A percentile compares a stretch with the other conserved stretches of the same genome.
These are phyloP conservation scores for Monoplex corrugatus DNA, from an alignment of 2,888 invertebrate genomes.

Conservation along the genomic window DNA sequence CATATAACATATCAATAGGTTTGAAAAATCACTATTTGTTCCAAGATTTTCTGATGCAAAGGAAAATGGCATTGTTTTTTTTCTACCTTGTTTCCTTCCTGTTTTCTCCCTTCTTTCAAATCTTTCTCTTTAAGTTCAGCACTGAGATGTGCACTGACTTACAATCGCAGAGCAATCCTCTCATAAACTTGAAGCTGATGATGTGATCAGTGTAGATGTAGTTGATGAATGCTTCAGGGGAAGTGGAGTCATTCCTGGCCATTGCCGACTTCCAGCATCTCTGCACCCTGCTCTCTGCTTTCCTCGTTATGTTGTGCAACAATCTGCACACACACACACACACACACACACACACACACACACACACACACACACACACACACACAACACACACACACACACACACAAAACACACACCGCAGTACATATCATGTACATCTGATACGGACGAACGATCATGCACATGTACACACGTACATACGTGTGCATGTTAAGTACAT, in stretches of 20 bases:
- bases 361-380: neutral
- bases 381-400: neutral
- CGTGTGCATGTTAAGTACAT: no score
- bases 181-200: neutral
- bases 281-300: neutral
- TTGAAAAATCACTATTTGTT: no score
- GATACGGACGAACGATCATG: no score
- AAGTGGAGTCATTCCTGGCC: constrained; percentile 12
- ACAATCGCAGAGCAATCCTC: constrained; percentile 2
- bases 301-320: neutral
- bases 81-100: neutral
- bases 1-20: no score
- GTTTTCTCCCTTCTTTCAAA: neutral
- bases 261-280: neutral
- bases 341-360: constrained; percentile 16
- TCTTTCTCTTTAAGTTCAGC: no score
- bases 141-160: neutral
- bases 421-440: no score
- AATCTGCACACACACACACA: neutral
- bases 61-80: no score
- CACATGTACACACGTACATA: constrained; percentile 3
- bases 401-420: neutral
- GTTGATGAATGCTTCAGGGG: neutral
- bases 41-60: no score
- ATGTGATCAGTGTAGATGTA: neutral